Base-by-base conservation (phyloP, 2,888 invertebrate species). In the Brenthis hecate region DNA sequence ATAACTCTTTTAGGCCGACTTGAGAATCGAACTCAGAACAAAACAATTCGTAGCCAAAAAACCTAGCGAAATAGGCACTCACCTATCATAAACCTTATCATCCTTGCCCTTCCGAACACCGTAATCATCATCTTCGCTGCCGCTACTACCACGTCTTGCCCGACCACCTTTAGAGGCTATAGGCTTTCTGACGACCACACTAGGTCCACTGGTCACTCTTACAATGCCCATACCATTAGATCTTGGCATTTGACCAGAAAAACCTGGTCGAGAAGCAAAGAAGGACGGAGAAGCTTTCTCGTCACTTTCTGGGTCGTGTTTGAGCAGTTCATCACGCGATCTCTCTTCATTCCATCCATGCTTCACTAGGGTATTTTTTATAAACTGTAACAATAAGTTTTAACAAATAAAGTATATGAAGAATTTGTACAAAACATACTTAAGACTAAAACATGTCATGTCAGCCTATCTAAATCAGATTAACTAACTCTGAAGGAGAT, bases 1-100 rank as follows among this genome's bases (percentile, higher is more conserved):
- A 50, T 11, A 51, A 8, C 5, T 51, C n/a, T 16, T 6, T 51
- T 14, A 51, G 51, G n/a, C 4, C 2, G 3, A 51, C 14, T n/a
- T n/a, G 13, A n/a, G n/a, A 8, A 0, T 36, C 4, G 28, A 28
- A 28, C 28, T 28, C 32, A 36, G 32, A 6, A 36, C 8, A 6
- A 36, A 36, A n/a, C 8, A 51, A 6, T 51, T 51, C 1, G 0
- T n/a, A 51, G 16, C 8, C 6, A 8, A 51, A n/a, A 51, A 48
- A 65, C 13, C 6, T 16, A 8, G 28, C 23, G 50, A 36, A 36
- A 53, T 32, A 48, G 51, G 57, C 8, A 75, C 83, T 80, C 78
- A 95, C 95, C 95, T 95, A 76, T 95, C 95, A 85, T 94, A 95
- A 60, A 96, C 95, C 80, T 93, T 87, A 74, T 93, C 94, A 76